phyloP scores from a whole-genome alignment of 2,888 invertebrate species.

The Rosalia funebris region DNA sequence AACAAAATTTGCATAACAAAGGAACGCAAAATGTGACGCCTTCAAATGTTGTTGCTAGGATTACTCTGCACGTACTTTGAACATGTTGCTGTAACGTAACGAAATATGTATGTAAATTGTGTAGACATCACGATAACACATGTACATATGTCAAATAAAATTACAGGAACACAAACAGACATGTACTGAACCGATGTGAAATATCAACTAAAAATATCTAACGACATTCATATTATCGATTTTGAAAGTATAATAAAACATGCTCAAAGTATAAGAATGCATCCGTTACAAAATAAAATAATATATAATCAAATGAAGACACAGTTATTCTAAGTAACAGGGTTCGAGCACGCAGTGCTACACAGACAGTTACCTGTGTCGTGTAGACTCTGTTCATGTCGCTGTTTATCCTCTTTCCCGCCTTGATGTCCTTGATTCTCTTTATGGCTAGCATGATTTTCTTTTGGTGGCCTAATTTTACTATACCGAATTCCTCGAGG shows the following conservation, averaged over 20 bases:
- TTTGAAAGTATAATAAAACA: conserved; percentile 34
- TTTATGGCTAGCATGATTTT: conserved; percentile 97
- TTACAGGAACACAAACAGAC: conserved; percentile 4
- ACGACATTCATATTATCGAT: conserved; percentile 16
- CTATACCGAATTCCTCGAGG: conserved; percentile 96
- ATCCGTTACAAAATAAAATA: conserved; percentile 19
- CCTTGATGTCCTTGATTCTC: conserved; percentile 91
- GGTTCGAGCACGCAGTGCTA: conserved; percentile 26
- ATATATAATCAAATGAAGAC: conserved; percentile 1
- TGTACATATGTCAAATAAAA: conserved; percentile 12
- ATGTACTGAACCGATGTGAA: conserved; percentile 31
- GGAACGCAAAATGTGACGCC: too few species aligned
- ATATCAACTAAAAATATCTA: conserved; percentile 30
- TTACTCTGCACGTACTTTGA: conserved; percentile 39
- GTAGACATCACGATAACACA: conserved; percentile 7
- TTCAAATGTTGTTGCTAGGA: conserved; percentile 11
- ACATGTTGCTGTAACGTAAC: conserved; percentile 41
- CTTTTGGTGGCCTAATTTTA: conserved; percentile 96
- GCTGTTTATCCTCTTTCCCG: conserved; percentile 77
- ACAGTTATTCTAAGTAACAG: conserved; percentile 16
- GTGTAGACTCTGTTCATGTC: conserved; percentile 61
- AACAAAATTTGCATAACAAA: not conserved
- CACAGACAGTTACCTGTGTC: conserved; percentile 55
- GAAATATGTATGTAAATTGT: conserved; percentile 9
- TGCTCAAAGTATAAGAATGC: conserved; percentile 48